Percentiles rank a stretch among this genome's conserved stretches.
Evolutionary conservation across 2,888 invertebrate genomes (phyloP).

Genomic region (Lacanobia oleracea): DNA sequence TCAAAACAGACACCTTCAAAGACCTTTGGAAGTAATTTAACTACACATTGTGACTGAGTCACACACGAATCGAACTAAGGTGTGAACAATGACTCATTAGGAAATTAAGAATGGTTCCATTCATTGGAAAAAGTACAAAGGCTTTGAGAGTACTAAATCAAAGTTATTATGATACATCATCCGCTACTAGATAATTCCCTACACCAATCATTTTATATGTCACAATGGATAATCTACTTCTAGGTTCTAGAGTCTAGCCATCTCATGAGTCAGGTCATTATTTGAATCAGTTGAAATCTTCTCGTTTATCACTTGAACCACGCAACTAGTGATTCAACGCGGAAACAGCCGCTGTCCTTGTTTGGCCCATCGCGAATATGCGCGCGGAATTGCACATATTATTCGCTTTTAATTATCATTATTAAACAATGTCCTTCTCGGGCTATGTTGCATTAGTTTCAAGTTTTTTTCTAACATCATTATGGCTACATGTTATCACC

Average conservation of each 20-base stretch:
- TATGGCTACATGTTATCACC: constrained; percentile 50
- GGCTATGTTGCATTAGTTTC: constrained; percentile 64
- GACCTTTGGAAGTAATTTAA: constrained; percentile 31
- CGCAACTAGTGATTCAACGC: constrained; percentile 83
- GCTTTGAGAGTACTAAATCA: constrained; percentile 37
- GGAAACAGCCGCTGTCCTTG: constrained; percentile 87
- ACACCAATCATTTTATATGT: constrained; percentile 6
- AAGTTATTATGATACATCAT: constrained; percentile 47
- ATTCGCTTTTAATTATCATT: constrained; percentile 84
- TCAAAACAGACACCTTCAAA: constrained; percentile 33
- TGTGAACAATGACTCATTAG: constrained; percentile 48
- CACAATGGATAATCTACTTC: constrained; percentile 3
- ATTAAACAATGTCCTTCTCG: constrained; percentile 83
- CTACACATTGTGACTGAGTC: constrained; percentile 28
- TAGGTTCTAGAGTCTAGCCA: constrained; percentile 6
- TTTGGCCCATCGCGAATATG: constrained; percentile 86
- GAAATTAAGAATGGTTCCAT: constrained; percentile 50
- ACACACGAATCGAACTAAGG: constrained; percentile 34
- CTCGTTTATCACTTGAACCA: constrained; percentile 65
- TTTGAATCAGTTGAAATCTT: constrained; percentile 45
- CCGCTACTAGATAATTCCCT: constrained; percentile 27
- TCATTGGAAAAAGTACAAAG: constrained; percentile 47
- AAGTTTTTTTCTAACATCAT: constrained; percentile 66
- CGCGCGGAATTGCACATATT: constrained; percentile 83
- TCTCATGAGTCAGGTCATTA: constrained; percentile 28